A percentile compares a stretch with the other conserved stretches of the same genome.
phyloP scores from a whole-genome alignment of 2,113 vertebrate species.

The Calidris pugnax region DNA sequence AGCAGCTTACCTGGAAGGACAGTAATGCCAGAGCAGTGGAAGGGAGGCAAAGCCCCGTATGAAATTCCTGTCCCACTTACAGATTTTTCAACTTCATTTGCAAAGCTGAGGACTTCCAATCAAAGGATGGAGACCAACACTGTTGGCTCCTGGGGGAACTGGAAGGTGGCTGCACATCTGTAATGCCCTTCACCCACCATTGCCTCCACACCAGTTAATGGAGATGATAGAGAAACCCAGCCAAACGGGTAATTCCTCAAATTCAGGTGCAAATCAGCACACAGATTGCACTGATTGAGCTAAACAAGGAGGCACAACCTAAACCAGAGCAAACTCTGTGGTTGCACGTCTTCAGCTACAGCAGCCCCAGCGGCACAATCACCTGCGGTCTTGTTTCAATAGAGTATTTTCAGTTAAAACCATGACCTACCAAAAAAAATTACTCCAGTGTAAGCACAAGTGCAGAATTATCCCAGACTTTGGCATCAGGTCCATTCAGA shows the following conservation, averaged over 20 bases:
- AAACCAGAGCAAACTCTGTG: background rate
- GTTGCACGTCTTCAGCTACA: background rate
- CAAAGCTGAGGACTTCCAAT: background rate
- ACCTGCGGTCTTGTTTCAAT: accelerated
- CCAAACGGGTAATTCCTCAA: background rate
- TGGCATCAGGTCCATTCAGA: background rate
- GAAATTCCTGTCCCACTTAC: background rate
- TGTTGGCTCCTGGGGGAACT: too few relatives aligned
- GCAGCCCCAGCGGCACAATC: accelerated
- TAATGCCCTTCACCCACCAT: background rate
- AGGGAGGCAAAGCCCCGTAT: background rate
- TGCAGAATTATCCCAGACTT: background rate
- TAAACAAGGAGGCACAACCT: background rate
- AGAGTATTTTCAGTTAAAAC: background rate
- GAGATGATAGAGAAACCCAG: background rate
- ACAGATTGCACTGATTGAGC: background rate
- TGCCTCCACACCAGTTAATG: too few relatives aligned
- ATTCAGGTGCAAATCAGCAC: background rate
- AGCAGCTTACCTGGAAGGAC: background rate
- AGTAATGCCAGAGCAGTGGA: background rate
- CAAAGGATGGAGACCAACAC: background rate
- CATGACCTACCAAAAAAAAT: background rate
- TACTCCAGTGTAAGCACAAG: accelerated
- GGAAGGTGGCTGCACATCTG: too few relatives aligned
- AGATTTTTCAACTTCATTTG: background rate